Base-by-base conservation (phyloP, 2,888 invertebrate genomes). In the Plagiodera versicolora region DNA sequence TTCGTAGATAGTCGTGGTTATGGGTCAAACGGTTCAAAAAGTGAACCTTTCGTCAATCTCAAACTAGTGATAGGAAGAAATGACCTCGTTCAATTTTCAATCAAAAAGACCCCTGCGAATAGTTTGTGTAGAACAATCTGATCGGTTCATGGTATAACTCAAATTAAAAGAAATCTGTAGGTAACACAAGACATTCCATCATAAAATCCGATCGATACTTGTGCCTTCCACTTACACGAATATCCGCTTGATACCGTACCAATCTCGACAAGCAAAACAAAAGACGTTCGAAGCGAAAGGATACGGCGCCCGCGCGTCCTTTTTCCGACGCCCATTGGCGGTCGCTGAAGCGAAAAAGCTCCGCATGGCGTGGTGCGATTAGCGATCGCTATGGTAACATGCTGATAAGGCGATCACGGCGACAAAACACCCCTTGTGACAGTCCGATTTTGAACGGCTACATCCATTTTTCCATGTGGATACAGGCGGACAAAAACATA, bases 301-400 rank as follows among this genome's bases (percentile, higher is more conserved):
- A 24, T 10, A 47, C 47, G 49, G 49, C 49, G 49, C 49, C 14
- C 19, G 49, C 49, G 47, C 24, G 14, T 30, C 49, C 4, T 4
- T 18, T 30, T 30, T 16, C 39, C 30, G 18, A 17, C 44, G 54
- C 44, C 44, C 72, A 77, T 77, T 76, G 77, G 78, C 75, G 77
- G 76, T 74, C 76, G 75, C 70, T 70, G 75, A 73, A 74, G 76
- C 76, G 75, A 75, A 76, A 75, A 75, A 71, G 73, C 75, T 77
- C 74, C 75, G 39, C 77, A 77, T 77, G 76, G 79, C 78, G 79
- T 79, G 79, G 79, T 77, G 78, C 81, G 82, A 83, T 83, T 83
- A 83, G 82, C 83, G 81, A 83, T 84, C 82, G 81, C 83, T 82
- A 83, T 83, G 83, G 83, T 80, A 83, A 83, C 83, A 81, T 81